phyloP scores from a whole-genome alignment of 2,113 vertebrate genomes.

The Onychorhynchus coronatus region DNA sequence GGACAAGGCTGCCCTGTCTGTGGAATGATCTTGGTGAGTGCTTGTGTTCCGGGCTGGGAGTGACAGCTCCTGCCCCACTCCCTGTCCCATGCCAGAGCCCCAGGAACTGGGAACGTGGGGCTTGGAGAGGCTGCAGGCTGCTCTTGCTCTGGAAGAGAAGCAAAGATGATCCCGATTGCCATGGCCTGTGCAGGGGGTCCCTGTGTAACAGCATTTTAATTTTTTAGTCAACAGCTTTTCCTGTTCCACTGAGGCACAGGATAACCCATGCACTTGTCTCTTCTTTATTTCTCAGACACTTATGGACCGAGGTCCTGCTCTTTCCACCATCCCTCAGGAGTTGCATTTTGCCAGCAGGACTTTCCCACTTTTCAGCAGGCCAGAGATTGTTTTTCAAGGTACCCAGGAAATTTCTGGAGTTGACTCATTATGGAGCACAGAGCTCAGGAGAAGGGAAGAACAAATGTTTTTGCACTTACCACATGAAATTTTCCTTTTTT shows the following conservation, averaged over 20 bases:
- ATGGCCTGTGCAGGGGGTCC: not conserved
- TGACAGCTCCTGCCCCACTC: not conserved
- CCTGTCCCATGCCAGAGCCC: not conserved
- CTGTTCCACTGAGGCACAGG: not conserved
- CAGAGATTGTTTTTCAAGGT: not conserved
- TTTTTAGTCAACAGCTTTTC: not conserved
- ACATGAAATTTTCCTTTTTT: not conserved
- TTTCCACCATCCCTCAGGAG: not conserved
- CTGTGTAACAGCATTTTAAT: not conserved
- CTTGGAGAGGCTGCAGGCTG: not conserved
- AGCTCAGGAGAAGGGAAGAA: not conserved
- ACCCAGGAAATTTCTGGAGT: not conserved
- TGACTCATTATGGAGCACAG: not conserved
- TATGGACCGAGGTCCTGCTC: not conserved
- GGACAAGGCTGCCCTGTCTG: no score
- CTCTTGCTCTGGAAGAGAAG: not conserved
- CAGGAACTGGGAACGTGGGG: not conserved
- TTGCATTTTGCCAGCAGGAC: not conserved
- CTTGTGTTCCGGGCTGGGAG: not conserved
- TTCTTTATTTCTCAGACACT: not conserved
- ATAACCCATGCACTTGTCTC: not conserved
- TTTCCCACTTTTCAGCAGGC: not conserved
- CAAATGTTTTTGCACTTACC: not conserved
- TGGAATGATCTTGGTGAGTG: rapidly evolving
- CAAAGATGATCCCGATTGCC: not conserved